Evolutionary conservation across 2,113 vertebrate species (phyloP).

Genomic region (Hipposideros armiger): DNA sequence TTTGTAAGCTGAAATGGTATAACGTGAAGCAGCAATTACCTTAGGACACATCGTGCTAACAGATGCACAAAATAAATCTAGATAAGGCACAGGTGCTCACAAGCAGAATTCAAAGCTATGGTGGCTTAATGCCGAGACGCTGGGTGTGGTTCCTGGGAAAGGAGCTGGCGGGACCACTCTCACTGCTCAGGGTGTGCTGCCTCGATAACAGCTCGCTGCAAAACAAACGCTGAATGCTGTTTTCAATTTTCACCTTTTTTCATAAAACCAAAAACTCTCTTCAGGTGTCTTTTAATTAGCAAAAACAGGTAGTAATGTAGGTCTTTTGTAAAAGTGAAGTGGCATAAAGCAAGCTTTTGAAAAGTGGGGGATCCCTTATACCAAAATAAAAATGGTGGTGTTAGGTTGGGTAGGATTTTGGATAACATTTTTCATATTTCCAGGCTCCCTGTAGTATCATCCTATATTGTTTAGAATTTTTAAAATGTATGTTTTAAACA

Average conservation of each 20-base stretch:
- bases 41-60: neutral
- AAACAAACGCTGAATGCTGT: neutral
- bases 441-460: neutral
- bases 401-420: neutral
- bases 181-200: neutral
- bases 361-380: neutral
- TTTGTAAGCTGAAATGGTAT: neutral
- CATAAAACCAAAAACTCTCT: neutral
- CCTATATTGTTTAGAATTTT: neutral
- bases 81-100: neutral
- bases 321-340: neutral
- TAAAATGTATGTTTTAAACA: conserved; percentile 11
- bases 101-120: neutral
- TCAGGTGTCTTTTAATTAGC: neutral
- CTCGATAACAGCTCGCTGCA: too few species aligned
- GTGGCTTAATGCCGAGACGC: neutral
- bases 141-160: neutral
- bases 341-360: neutral
- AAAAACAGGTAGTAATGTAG: neutral
- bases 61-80: neutral
- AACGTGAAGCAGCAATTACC: neutral
- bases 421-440: neutral
- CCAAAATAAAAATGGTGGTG: neutral
- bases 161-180: neutral
- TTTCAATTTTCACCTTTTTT: neutral